These are phyloP conservation scores for Lepidurus packardi DNA, from an alignment of 1,140 invertebrate genomes.

Conservation along the genomic window DNA sequence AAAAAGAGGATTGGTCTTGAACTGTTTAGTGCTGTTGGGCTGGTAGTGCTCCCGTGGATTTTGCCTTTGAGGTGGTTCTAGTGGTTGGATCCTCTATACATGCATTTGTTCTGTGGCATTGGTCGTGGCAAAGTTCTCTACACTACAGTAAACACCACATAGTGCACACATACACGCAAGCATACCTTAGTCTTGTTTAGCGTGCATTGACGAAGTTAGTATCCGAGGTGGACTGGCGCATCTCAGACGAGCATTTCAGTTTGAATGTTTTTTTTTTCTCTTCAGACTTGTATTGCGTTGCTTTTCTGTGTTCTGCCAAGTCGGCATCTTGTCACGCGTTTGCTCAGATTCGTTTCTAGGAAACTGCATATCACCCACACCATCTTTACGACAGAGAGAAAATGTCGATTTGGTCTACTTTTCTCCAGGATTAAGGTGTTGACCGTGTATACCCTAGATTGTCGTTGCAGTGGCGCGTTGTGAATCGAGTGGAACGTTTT, in stretches of 20 bases:
- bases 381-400: slow-evolving; percentile 1
- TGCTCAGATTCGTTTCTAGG: background rate
- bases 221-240: background rate
- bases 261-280: background rate
- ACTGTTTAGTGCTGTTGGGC: background rate
- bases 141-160: background rate
- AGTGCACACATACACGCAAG: background rate
- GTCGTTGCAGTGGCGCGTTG: background rate
- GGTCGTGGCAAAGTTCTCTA: background rate
- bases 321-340: background rate
- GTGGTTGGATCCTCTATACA: background rate
- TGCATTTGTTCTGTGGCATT: background rate
- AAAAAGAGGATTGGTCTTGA: background rate
- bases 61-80: slow-evolving; percentile 8
- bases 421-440: background rate
- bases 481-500: slow-evolving; percentile 11
- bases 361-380: background rate
- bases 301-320: background rate
- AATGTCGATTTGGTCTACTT: background rate
- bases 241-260: background rate
- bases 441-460: background rate
- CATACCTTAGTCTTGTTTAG: background rate
- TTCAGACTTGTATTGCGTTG: background rate
- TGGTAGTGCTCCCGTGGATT: background rate
- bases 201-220: background rate